phyloP scores from a whole-genome alignment of 2,797 vertebrate species.

The Pseudochirops cupreus region DNA sequence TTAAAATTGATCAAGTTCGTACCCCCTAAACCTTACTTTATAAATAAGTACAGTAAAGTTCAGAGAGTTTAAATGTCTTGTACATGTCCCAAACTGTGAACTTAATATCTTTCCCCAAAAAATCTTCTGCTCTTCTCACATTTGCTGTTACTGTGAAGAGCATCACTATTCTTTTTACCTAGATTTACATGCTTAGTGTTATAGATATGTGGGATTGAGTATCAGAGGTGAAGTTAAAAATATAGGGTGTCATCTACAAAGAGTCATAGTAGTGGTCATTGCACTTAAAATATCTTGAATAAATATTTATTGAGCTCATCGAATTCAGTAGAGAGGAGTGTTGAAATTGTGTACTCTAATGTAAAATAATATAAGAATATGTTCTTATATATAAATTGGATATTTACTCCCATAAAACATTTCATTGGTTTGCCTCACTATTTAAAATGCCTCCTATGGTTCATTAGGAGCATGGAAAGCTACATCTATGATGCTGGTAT shows the following conservation, averaged over 20 bases:
- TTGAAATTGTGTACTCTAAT: not conserved
- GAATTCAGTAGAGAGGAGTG: not conserved
- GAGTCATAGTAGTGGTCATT: not conserved
- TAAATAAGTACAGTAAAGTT: not conserved
- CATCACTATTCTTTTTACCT: not conserved
- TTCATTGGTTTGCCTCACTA: not conserved
- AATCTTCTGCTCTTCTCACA: not conserved
- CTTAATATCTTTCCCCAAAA: no score
- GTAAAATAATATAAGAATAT: not conserved
- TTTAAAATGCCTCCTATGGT: not conserved
- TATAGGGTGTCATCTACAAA: not conserved
- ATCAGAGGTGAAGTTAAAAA: not conserved
- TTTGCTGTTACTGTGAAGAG: not conserved
- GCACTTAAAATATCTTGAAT: not conserved
- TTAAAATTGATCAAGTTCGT: not conserved
- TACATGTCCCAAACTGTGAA: not conserved
- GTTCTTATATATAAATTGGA: not conserved
- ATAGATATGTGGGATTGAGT: not conserved
- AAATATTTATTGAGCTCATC: not conserved
- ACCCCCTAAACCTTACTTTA: not conserved
- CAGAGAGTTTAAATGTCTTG: not conserved
- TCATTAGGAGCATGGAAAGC: not conserved
- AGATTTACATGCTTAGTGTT: not conserved
- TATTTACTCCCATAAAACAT: not conserved
- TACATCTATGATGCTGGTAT: not conserved